Percentiles rank a stretch among this genome's conserved stretches.
phyloP scores from a whole-genome alignment of 2,797 vertebrate species.

The Dermochelys coriacea region DNA sequence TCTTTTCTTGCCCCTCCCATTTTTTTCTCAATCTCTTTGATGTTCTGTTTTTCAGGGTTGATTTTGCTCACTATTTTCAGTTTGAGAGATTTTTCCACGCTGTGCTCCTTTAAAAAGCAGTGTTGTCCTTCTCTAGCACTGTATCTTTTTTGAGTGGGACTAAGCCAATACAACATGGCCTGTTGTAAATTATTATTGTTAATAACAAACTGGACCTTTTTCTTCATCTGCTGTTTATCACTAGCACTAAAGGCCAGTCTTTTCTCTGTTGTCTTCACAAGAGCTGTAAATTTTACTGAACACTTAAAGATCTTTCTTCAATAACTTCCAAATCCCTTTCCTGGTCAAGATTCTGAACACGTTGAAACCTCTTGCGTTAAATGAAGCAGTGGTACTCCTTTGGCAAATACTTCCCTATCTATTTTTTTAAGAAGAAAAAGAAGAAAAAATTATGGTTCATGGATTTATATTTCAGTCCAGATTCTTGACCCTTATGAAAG shows the following conservation, averaged over 20 bases:
- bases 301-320: slow-evolving; percentile 25
- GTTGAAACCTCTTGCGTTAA: not conserved
- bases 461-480: not conserved
- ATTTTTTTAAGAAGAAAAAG: not conserved
- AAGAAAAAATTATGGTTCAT: not conserved
- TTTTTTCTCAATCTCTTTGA: slow-evolving; percentile 5
- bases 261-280: not conserved
- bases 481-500: not conserved
- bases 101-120: not conserved
- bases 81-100: not conserved
- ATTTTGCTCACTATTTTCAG: slow-evolving; percentile 7
- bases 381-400: not conserved
- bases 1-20: not conserved
- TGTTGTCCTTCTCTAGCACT: not conserved
- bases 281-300: not conserved
- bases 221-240: not conserved
- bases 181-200: not conserved
- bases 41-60: slow-evolving; percentile 16
- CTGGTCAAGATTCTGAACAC: not conserved
- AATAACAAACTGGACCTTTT: not conserved
- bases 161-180: not conserved
- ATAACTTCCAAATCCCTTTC: not conserved
- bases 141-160: not conserved
- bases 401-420: not conserved
- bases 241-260: not conserved